Evolutionary conservation across 2,888 invertebrate genomes (phyloP).

Genomic region (Lepeophtheirus nordmannii): DNA sequence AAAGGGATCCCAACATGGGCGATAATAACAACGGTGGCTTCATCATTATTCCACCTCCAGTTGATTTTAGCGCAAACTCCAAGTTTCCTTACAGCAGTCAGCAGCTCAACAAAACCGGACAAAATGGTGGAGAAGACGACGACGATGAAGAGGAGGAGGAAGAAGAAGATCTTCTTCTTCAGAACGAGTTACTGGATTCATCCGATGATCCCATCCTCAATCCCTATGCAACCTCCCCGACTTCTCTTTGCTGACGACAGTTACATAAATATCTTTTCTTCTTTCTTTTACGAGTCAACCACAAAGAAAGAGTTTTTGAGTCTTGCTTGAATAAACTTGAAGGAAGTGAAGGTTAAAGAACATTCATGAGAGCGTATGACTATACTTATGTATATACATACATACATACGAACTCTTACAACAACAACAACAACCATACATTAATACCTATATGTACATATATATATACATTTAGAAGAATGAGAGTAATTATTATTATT

Average conservation of each 20-base stretch:
- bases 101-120: background rate
- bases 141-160: background rate
- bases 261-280: background rate
- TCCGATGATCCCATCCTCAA: background rate
- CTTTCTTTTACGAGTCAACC: background rate
- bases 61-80: background rate
- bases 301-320: background rate
- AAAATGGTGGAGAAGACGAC: background rate
- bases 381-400: background rate
- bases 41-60: constrained; percentile 1
- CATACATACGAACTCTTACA: background rate
- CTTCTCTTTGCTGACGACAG: background rate
- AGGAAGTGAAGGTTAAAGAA: background rate
- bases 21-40: background rate
- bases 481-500: background rate
- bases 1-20: background rate
- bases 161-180: background rate
- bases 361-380: too few species aligned
- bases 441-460: too few species aligned
- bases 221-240: background rate
- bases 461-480: background rate
- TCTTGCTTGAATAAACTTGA: background rate
- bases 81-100: background rate
- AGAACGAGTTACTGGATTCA: background rate
- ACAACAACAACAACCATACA: too few species aligned